Conservation (phyloP, 2,888 invertebrate species). For the Nomada hirtipes region DNA sequence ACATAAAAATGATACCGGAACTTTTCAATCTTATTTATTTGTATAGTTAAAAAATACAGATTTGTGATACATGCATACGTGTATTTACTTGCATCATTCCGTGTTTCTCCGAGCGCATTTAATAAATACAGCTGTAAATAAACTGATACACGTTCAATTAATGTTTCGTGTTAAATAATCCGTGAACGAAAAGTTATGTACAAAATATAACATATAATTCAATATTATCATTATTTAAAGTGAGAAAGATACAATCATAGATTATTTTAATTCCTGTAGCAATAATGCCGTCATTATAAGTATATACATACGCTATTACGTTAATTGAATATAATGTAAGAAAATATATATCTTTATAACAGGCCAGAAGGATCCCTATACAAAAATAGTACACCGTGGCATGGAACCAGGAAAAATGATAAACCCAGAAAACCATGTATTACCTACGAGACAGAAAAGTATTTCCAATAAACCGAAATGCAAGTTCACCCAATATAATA, state of each 20-base stretch:
- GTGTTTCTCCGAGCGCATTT: constrained; percentile 16
- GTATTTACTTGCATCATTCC: constrained; percentile 4
- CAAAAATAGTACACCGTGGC: constrained; percentile 45
- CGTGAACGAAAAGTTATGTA: constrained; percentile 34
- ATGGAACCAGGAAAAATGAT: constrained; percentile 39
- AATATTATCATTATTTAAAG: constrained; percentile 27
- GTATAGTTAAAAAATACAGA: constrained; percentile 65
- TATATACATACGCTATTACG: constrained; percentile 45
- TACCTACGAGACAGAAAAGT: constrained; percentile 53
- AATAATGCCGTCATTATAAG: constrained; percentile 5
- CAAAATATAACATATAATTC: constrained; percentile 29
- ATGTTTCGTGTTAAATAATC: constrained; percentile 14
- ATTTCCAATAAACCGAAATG: background rate
- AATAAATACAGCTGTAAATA: constrained; percentile 39
- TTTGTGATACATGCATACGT: constrained; percentile 32
- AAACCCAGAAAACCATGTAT: constrained; percentile 43
- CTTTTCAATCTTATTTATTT: constrained; percentile 41
- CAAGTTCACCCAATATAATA: constrained; percentile 19
- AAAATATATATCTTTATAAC: constrained; percentile 61
- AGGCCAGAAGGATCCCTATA: constrained; percentile 59
- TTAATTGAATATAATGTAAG: constrained; percentile 54
- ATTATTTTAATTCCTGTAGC: constrained; percentile 21
- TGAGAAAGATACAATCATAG: constrained; percentile 18
- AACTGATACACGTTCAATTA: constrained; percentile 41
- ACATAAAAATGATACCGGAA: background rate